Evolutionary conservation across 2,113 vertebrate species (phyloP).

Genomic region (Petroica traversi): DNA sequence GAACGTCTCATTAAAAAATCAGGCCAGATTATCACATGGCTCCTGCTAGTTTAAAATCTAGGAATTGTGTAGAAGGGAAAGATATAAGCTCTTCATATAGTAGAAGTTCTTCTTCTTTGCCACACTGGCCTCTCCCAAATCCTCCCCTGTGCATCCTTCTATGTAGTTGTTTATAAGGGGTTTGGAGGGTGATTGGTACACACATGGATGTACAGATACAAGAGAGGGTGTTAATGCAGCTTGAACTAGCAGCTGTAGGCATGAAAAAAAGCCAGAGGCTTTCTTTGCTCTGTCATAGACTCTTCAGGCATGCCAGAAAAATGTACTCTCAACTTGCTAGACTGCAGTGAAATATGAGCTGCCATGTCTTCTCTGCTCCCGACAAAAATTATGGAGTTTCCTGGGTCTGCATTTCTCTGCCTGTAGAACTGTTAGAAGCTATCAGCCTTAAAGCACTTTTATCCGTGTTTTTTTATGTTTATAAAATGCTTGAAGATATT

Average conservation of each 20-base stretch:
- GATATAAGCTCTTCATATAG: background rate
- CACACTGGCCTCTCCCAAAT: background rate
- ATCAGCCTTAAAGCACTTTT: background rate
- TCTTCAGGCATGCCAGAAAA: background rate
- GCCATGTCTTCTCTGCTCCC: background rate
- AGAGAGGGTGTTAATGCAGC: background rate
- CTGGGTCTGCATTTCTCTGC: background rate
- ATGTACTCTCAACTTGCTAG: background rate
- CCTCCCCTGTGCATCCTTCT: background rate
- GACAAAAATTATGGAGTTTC: background rate
- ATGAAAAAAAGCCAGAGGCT: background rate
- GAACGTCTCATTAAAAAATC: background rate
- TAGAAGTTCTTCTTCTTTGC: background rate
- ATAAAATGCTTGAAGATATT: background rate
- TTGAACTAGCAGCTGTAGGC: background rate
- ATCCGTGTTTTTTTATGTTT: background rate
- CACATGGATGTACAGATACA: background rate
- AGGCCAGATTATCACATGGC: background rate
- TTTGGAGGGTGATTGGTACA: background rate
- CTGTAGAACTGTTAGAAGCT: background rate
- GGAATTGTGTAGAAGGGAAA: background rate
- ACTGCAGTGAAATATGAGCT: background rate
- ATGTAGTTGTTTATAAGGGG: background rate
- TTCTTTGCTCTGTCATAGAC: background rate
- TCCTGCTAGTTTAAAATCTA: slow-evolving; percentile 2